Conservation (phyloP, 2,113 vertebrate genomes). For the Lamprologus sp. region DNA sequence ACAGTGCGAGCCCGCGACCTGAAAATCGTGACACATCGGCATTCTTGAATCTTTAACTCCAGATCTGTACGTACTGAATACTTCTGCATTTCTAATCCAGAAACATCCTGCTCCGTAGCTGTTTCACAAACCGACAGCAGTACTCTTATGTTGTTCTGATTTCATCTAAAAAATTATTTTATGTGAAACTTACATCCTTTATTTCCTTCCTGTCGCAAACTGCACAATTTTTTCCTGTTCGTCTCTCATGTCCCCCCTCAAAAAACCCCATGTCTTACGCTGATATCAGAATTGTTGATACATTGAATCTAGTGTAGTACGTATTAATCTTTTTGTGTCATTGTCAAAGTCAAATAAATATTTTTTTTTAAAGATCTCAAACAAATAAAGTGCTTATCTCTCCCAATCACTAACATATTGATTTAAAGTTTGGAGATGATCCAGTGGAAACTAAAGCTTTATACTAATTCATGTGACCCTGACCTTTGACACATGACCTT, state of each 20-base stretch:
- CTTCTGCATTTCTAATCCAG: background rate
- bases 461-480: background rate
- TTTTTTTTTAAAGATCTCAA: background rate
- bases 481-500: background rate
- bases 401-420: background rate
- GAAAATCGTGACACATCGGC: background rate
- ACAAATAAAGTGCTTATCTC: background rate
- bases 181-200: background rate
- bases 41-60: background rate
- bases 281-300: accelerated
- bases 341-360: background rate
- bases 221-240: accelerated
- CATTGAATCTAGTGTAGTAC: accelerated
- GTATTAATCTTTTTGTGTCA: background rate
- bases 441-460: background rate
- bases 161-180: background rate
- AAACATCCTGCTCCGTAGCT: background rate
- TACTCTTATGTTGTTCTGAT: background rate
- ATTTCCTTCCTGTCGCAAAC: background rate
- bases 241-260: accelerated
- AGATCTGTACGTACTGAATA: background rate
- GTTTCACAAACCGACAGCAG: background rate
- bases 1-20: background rate
- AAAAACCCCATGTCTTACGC: background rate
- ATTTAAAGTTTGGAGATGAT: background rate